These are phyloP conservation scores for Cremastinae sp. DNA, from an alignment of 2,888 invertebrate genomes.

Conservation along the genomic window DNA sequence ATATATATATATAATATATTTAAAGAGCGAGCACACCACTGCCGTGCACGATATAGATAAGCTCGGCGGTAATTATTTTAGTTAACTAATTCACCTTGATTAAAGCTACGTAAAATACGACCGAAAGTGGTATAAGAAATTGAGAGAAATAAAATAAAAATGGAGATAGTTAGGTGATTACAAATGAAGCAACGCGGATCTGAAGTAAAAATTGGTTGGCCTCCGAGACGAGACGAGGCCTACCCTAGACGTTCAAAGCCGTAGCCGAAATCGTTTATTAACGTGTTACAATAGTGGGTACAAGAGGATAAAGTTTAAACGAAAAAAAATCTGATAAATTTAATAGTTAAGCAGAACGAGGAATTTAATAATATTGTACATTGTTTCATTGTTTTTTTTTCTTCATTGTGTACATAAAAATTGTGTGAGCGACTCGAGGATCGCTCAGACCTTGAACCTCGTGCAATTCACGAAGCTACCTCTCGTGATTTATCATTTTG, in stretches of 20 bases:
- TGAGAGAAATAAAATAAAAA: constrained; percentile 13
- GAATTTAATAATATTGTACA: constrained; percentile 51
- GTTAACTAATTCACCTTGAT: constrained; percentile 55
- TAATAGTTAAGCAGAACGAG: constrained; percentile 29
- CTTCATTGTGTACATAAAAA: constrained; percentile 56
- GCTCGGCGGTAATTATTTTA: constrained; percentile 45
- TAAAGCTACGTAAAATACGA: constrained; percentile 32
- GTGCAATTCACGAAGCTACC: constrained; percentile 47
- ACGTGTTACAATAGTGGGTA: constrained; percentile 55
- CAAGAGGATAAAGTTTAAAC: constrained; percentile 8
- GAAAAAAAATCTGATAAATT: not conserved
- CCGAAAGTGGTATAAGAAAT: too few species aligned
- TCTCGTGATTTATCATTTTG: constrained; percentile 7
- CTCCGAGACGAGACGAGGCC: constrained; percentile 31
- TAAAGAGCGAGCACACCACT: constrained; percentile 49
- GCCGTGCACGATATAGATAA: constrained; percentile 52
- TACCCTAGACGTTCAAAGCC: constrained; percentile 40
- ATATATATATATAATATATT: not conserved
- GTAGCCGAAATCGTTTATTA: constrained; percentile 53
- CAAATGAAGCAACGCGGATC: constrained; percentile 28
- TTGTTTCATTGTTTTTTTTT: constrained; percentile 40
- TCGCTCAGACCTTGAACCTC: constrained; percentile 29
- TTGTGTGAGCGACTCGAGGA: constrained; percentile 26
- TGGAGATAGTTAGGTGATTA: constrained; percentile 30
- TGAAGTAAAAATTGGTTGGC: constrained; percentile 19